These are phyloP conservation scores for Rotaria magnacalcarata DNA, from an alignment of 2,888 invertebrate genomes.

Conservation along the genomic window DNA sequence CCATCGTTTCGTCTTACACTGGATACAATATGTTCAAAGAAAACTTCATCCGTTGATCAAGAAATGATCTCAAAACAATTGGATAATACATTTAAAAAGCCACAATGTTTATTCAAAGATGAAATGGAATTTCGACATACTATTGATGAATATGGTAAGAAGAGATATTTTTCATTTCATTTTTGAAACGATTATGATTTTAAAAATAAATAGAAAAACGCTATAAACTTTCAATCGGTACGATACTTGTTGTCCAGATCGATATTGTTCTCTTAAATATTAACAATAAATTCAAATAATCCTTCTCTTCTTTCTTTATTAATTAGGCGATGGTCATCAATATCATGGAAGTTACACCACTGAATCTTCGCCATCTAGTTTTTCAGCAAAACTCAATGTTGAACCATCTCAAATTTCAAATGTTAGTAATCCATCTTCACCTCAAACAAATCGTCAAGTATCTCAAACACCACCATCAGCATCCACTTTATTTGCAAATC, in stretches of 20 bases:
- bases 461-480: background rate
- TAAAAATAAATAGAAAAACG: background rate
- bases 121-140: background rate
- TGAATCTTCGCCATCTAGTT: background rate
- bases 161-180: no score
- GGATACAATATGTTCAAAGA: background rate
- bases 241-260: background rate
- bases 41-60: background rate
- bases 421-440: constrained; percentile 17
- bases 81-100: background rate
- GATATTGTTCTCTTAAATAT: background rate
- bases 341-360: background rate
- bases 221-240: background rate
- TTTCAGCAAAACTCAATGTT: background rate
- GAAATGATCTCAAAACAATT: background rate
- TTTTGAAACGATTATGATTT: no score
- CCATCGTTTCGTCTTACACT: background rate
- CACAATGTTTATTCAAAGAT: background rate
- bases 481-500: background rate
- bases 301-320: background rate
- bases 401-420: background rate
- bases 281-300: background rate
- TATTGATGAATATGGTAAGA: background rate
- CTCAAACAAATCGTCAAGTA: background rate
- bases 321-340: background rate